phyloP scores from a whole-genome alignment of 1,140 invertebrate genomes.

The Pristionchus pacificus region DNA sequence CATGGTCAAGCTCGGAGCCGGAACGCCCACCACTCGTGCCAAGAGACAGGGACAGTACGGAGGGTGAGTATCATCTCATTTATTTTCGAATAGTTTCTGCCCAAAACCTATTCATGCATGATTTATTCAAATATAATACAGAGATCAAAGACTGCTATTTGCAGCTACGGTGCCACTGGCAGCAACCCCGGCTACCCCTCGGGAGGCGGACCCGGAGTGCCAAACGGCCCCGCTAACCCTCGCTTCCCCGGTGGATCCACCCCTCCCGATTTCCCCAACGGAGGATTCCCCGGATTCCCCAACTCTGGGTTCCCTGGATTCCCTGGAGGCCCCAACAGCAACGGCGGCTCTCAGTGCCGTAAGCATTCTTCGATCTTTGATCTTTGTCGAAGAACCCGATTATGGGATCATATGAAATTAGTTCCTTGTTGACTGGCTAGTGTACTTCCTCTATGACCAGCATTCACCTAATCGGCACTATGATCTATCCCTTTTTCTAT shows the following conservation, averaged over 20 bases:
- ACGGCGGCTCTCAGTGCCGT: background rate
- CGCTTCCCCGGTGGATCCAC: background rate
- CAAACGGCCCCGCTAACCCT: background rate
- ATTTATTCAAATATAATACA: background rate
- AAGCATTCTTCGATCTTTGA: too few relatives aligned
- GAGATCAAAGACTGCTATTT: background rate
- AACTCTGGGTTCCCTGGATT: background rate
- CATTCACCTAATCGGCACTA: too few relatives aligned
- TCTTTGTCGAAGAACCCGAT: too few relatives aligned
- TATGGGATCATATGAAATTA: too few relatives aligned
- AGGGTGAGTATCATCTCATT: background rate
- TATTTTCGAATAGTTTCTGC: too few relatives aligned
- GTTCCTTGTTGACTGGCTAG: too few relatives aligned
- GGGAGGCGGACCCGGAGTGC: background rate
- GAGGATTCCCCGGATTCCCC: background rate
- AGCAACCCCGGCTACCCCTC: background rate
- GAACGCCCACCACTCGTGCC: background rate
- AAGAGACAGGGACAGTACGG: background rate
- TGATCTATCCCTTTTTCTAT: too few relatives aligned
- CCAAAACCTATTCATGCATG: background rate
- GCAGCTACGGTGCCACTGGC: background rate
- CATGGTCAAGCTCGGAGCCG: conserved; percentile 3
- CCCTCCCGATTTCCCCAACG: background rate
- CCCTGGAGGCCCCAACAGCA: background rate
- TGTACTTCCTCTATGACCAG: too few relatives aligned